Conservation (phyloP, 2,888 invertebrate species). For the Diarsia mendica region DNA sequence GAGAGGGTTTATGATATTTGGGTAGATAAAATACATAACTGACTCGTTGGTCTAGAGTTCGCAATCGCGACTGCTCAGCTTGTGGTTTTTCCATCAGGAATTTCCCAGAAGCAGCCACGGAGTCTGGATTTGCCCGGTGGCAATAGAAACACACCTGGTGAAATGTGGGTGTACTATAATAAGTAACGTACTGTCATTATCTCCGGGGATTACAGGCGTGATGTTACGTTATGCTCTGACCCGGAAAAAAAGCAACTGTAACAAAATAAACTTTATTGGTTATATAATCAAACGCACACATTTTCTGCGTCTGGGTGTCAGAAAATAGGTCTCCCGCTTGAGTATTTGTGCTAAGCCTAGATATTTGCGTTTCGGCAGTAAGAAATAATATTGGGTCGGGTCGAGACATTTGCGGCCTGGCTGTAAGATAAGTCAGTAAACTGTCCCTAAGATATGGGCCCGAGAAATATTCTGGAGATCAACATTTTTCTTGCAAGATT, state of each 20-base stretch:
- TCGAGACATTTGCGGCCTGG: background rate
- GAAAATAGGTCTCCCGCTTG: background rate
- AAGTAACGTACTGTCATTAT: too few species aligned
- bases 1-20: too few species aligned
- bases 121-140: too few species aligned
- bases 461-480: background rate
- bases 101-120: too few species aligned
- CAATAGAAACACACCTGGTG: too few species aligned
- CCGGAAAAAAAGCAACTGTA: background rate
- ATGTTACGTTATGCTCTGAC: too few species aligned
- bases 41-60: too few species aligned
- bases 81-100: too few species aligned
- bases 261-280: background rate
- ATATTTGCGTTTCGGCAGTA: background rate
- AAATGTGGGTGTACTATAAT: too few species aligned
- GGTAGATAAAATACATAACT: too few species aligned
- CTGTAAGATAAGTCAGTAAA: constrained; percentile 3
- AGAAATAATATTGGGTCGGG: background rate
- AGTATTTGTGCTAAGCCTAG: background rate
- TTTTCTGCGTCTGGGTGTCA: background rate
- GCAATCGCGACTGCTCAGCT: too few species aligned
- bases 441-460: background rate
- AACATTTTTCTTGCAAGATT: background rate
- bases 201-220: too few species aligned
- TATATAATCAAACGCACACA: background rate